Conservation (phyloP, 2,113 vertebrate species). For the Clarias magur region DNA sequence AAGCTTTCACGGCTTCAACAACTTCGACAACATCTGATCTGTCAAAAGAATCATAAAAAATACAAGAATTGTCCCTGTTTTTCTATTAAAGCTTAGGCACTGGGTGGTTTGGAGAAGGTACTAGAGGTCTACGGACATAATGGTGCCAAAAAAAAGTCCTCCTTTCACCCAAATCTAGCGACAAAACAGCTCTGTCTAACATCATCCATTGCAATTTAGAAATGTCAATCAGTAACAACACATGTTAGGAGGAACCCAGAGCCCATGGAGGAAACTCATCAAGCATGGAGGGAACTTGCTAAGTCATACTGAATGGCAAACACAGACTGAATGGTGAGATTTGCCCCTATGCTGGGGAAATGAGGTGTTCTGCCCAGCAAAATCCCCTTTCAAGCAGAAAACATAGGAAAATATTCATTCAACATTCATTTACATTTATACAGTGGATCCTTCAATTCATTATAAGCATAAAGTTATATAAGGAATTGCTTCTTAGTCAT, state of each 20-base stretch:
- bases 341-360: no score
- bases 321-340: no score
- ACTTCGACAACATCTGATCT: not conserved
- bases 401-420: not conserved
- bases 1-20: not conserved
- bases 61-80: not conserved
- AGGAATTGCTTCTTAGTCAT: not conserved
- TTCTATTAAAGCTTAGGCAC: not conserved
- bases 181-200: not conserved
- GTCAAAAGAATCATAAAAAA: not conserved
- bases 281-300: no score
- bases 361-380: not conserved
- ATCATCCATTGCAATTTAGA: no score
- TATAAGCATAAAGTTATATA: not conserved
- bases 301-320: no score
- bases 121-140: not conserved
- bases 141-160: not conserved
- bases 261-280: no score
- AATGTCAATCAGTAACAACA: no score
- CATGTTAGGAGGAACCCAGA: no score
- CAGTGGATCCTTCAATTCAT: not conserved
- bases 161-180: not conserved
- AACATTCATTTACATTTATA: not conserved
- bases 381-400: not conserved
- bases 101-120: not conserved